phyloP scores from a whole-genome alignment of 2,888 invertebrate genomes.

The Caenorhabditis wallacei region DNA sequence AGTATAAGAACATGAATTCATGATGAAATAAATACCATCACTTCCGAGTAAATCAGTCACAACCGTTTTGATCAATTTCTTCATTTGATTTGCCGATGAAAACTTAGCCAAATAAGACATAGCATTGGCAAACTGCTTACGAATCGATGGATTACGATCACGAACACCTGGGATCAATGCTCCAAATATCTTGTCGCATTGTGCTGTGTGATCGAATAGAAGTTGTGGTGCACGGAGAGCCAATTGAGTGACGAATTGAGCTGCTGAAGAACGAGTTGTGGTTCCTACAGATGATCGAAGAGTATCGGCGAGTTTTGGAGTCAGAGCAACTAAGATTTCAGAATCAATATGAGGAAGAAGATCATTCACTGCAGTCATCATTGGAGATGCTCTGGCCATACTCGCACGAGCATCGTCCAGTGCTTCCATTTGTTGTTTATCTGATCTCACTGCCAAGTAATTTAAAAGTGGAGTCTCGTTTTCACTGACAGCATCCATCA shows the following conservation, averaged over 20 bases:
- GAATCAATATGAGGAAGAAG: slow-evolving; percentile 69
- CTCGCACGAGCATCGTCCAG: slow-evolving; percentile 90
- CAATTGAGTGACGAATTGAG: slow-evolving; percentile 71
- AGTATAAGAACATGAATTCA: too few relatives aligned
- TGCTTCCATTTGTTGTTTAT: slow-evolving; percentile 88
- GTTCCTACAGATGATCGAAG: slow-evolving; percentile 72
- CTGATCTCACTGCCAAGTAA: slow-evolving; percentile 89
- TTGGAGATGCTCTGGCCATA: slow-evolving; percentile 91
- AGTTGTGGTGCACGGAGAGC: slow-evolving; percentile 73
- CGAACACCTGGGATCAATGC: slow-evolving; percentile 70
- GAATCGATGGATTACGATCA: slow-evolving; percentile 74
- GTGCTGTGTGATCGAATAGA: slow-evolving; percentile 59
- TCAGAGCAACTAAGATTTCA: slow-evolving; percentile 54
- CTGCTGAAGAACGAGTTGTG: slow-evolving; percentile 70
- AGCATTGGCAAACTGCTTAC: slow-evolving; percentile 74
- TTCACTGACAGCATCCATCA: slow-evolving; percentile 89
- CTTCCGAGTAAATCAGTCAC: slow-evolving; percentile 62
- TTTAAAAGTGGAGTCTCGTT: slow-evolving; percentile 90
- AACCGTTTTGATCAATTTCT: slow-evolving; percentile 62
- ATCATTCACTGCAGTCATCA: slow-evolving; percentile 83
- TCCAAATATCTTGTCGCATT: slow-evolving; percentile 69
- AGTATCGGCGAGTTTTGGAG: slow-evolving; percentile 66
- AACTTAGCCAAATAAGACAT: slow-evolving; percentile 74
- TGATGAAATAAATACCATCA: too few relatives aligned
- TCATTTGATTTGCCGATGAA: slow-evolving; percentile 66